Evolutionary conservation across 92 coral and sea anemone genomes (phyloP), one percentile per base, ranked within the genome.

Genomic region (Phenganax subtilis): DNA sequence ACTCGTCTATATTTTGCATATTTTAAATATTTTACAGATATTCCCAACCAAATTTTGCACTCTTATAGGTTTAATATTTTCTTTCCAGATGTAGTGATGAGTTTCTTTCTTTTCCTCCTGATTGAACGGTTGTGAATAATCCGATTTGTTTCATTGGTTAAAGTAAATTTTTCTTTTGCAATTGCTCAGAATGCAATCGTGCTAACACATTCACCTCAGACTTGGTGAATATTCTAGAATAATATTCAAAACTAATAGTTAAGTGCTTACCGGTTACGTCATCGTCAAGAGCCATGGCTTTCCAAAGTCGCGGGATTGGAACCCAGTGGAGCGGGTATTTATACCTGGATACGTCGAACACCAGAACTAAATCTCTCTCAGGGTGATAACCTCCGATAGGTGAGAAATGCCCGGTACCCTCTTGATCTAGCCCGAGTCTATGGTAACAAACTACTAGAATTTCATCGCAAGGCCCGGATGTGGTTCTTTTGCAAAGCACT

Each of bases 281-380:
- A 73, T 93, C 97, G 7, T 76, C 12, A 12, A 92, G 89, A 47
- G 88, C 74, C 97, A 93, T 86, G 1, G 97, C 77, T 54, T 85
- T 70, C 70, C 91, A 93, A 31, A 91, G 84, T 54, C 88, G 76
- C 16, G 80, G 72, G 51, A 91, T 7, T 12, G 96, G 93, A 16
- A 91, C 93, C 97, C 97, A 93, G 71, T 93, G 87, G 2, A 91
- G 92, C 29, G 97, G 97, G 57, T 93, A 93, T 68, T 91, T 93
- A 30, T 89, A 93, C 72, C 97, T 82, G 69, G 97, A 94, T 37
- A 94, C 87, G 81, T 93, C 97, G 27, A 93, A 86, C 68, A 93
- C 84, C 77, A 93, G 79, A 10, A 84, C 91, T 12, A 92, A 87
- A 74, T 89, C 89, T 14, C 92, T 85, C 71, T 91, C 91, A 16